Evolutionary conservation across 2,797 vertebrate species (phyloP), one percentile per base, ranked within the genome.

Genomic region (Schizopygopsis malacanthus): DNA sequence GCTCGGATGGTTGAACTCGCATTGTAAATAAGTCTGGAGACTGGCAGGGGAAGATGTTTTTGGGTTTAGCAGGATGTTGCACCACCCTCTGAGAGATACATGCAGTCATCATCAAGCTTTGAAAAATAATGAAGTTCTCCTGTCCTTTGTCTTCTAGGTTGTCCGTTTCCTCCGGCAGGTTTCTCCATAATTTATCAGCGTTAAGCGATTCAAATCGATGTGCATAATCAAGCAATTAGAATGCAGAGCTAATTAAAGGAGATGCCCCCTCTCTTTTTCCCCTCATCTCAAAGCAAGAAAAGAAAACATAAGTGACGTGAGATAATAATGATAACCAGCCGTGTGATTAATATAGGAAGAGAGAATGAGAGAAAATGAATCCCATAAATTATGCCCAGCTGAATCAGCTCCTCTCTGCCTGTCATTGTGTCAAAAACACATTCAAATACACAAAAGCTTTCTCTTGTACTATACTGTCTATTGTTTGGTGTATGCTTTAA

Each of bases 201-300:
- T 94, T 94, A 95, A 95, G 93, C 92, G 90, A 94, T 93, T 93
- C 91, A 90, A 94, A 95, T 95, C 92, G 89, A 90, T 88, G 89
- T 88, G 86, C 91, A 92, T 93, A 95, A 94, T 93, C 91, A 77
- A 94, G 94, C 94, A 95, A 95, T 95, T 95, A 95, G 92, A 93
- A 93, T 89, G 90, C 91, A 87, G 81, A 90, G 91, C 93, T 95
- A 94, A 95, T 95, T 95, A 95, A 94, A 94, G 92, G 87, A 75
- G 87, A 91, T 79, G 50, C 87, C 77, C 22, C 56, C 45, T 84
- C 84, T 73, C 79, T 70, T 76, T 70, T 76, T 84, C 25, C 73
- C 16, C 63, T 54, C 85, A 4, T 18, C 39, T 22, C 86, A 84
- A 85, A 91, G 88, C 88, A 90, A 92, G 86, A 92, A 91, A 91